These are phyloP conservation scores for Hassar affinis DNA, from an alignment of 2,113 vertebrate species.

Conservation along the genomic window DNA sequence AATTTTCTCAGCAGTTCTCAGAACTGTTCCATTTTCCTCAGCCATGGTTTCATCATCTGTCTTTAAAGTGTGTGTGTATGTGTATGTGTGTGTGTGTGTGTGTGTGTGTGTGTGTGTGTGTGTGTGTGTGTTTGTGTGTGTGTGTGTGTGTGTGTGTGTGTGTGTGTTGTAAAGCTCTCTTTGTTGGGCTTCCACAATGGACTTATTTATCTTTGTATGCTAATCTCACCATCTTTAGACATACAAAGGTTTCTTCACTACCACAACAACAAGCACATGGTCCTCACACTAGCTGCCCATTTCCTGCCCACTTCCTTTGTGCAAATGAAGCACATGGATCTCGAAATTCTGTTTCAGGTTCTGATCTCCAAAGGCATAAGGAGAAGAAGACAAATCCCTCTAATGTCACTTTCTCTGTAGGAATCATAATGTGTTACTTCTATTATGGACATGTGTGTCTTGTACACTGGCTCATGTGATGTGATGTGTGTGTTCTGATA, in stretches of 20 bases:
- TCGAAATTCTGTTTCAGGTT: neutral
- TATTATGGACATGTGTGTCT: neutral
- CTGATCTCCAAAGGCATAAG: neutral
- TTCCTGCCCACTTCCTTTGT: slow-evolving; percentile 55
- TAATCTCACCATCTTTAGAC: slow-evolving; percentile 55
- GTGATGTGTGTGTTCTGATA: no score
- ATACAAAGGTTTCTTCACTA: slow-evolving; percentile 50
- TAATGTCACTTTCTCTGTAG: neutral
- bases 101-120: no score
- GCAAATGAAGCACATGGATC: slow-evolving; percentile 34
- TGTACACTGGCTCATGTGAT: neutral
- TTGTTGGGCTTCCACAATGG: slow-evolving; percentile 54
- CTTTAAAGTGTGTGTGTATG: slow-evolving; percentile 33
- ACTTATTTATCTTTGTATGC: slow-evolving; percentile 53
- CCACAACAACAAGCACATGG: slow-evolving; percentile 40
- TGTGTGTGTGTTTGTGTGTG: neutral
- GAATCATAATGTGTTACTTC: neutral
- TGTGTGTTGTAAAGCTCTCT: slow-evolving; percentile 40
- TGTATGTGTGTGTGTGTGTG: neutral
- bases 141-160: slow-evolving; percentile 4
- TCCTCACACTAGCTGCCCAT: slow-evolving; percentile 9
- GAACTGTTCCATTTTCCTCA: neutral
- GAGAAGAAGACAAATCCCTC: neutral
- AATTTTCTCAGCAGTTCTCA: slow-evolving; percentile 13
- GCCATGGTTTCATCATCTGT: neutral